A percentile compares a stretch with the other conserved stretches of the same genome.
Evolutionary conservation across 2,797 vertebrate species (phyloP).

Genomic region (Graptemys geographica): DNA sequence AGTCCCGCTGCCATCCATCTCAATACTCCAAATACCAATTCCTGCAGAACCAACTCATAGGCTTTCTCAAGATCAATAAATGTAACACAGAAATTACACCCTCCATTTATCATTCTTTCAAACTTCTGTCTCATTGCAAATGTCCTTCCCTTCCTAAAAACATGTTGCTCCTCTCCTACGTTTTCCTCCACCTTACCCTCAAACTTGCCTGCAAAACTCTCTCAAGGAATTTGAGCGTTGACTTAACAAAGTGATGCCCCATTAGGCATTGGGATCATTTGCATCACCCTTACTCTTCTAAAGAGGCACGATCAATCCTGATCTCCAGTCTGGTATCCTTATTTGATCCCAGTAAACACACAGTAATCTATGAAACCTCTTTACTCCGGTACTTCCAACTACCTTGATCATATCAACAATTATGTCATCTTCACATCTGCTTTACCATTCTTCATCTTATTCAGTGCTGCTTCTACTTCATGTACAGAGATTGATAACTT

Average conservation of each 20-base stretch:
- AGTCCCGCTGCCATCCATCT: neutral
- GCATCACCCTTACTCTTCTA: neutral
- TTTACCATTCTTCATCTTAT: neutral
- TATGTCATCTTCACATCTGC: neutral
- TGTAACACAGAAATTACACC: neutral
- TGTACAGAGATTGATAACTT: neutral
- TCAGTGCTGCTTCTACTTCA: neutral
- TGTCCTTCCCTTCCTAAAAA: neutral
- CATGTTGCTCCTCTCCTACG: neutral
- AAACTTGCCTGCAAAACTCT: neutral
- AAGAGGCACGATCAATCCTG: neutral
- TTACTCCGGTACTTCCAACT: neutral
- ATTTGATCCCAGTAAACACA: neutral
- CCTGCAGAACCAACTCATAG: neutral
- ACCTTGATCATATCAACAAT: neutral
- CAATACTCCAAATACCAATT: neutral
- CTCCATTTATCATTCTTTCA: neutral
- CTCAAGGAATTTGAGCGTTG: neutral
- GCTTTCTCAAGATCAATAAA: neutral
- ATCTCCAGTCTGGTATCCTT: neutral
- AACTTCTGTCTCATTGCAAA: neutral
- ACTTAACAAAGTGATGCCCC: neutral
- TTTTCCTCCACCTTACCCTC: neutral
- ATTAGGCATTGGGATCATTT: neutral
- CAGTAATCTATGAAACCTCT: neutral